Evolutionary conservation across 2,113 vertebrate species (phyloP), one percentile per base, ranked within the genome.

Genomic region (Cololabis saira): DNA sequence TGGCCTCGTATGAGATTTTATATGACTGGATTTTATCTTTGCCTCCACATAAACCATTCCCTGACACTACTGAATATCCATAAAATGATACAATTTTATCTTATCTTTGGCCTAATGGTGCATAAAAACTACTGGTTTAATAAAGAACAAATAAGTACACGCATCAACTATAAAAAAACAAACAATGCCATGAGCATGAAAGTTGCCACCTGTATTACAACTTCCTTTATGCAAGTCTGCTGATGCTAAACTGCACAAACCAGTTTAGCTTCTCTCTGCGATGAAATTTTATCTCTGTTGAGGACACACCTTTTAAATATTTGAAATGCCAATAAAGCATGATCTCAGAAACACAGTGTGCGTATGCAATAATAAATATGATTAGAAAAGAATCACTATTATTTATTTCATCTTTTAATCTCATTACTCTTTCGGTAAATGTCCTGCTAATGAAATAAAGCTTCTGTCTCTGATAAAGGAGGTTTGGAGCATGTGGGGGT

Each of bases 391-490:
- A 10, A 54, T 45, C 18, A 37, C 12, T 45, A 33, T 33, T 45
- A 33, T 33, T 27, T 14, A 37, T 37, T 37, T 37, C 6, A 8
- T 19, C 8, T 71, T 45, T 22, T 57, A 17, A 30, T 19, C 30
- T 30, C 54, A 16, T 18, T 60, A 52, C 67, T 65, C 50, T 59
- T 19, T 80, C 47, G n/a, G 63, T 69, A 84, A 81, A 85, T 61
- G 80, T 51, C 45, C 45, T 14, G n/a, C 49, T 61, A 33, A 49
- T 71, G 24, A 27, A 27, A 55, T 62, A 63, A 33, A 37, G 22
- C 50, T 37, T 40, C 18, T 40, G 16, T 61, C 62, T 51, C 54
- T 50, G 19, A 37, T 47, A 12, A 18, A 57, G 33, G 19, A 44
- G 22, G 30, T 59, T 49, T 15, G 45, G 70, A 43, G 47, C 37